A percentile compares a stretch with the other conserved stretches of the same genome.
phyloP scores from a whole-genome alignment of 1,140 invertebrate species.

The Drosophila rhopaloa region DNA sequence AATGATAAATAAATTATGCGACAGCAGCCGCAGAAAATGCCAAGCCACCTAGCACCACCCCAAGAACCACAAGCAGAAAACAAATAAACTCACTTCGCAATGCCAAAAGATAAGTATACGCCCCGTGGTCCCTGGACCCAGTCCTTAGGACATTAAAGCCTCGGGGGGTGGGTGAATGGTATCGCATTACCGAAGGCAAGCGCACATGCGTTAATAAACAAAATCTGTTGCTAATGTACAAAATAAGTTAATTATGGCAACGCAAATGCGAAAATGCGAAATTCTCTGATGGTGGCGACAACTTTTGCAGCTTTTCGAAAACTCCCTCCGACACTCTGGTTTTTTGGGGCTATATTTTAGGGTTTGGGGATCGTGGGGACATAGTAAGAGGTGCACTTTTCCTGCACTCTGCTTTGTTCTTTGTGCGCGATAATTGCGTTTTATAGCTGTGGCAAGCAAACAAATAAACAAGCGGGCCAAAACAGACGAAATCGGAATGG shows the following conservation, averaged over 20 bases:
- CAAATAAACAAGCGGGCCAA: slow-evolving; percentile 26
- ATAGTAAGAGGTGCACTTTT: slow-evolving; percentile 34
- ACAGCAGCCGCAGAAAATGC: slow-evolving; percentile 69
- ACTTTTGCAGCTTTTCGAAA: slow-evolving; percentile 61
- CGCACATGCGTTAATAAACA: slow-evolving; percentile 76
- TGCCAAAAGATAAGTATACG: slow-evolving; percentile 75
- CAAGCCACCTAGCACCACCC: slow-evolving; percentile 3
- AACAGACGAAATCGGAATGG: slow-evolving; percentile 16
- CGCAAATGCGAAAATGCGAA: slow-evolving; percentile 63
- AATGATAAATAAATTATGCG: slow-evolving; percentile 82
- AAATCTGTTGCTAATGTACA: slow-evolving; percentile 82
- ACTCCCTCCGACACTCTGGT: slow-evolving; percentile 45
- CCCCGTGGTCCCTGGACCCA: slow-evolving; percentile 37
- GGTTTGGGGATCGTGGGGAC: not conserved
- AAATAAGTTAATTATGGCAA: slow-evolving; percentile 79
- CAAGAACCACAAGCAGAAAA: slow-evolving; percentile 72
- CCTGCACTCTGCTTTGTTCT: slow-evolving; percentile 42
- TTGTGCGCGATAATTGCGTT: slow-evolving; percentile 67
- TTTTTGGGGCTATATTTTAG: not conserved
- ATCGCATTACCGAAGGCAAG: slow-evolving; percentile 61
- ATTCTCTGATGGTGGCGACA: slow-evolving; percentile 50
- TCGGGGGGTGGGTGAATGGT: slow-evolving; percentile 27
- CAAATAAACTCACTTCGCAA: slow-evolving; percentile 75
- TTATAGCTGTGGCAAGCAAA: slow-evolving; percentile 57
- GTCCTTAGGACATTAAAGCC: slow-evolving; percentile 45